Conservation (phyloP, 2,113 vertebrate genomes). For the Coreoperca whiteheadi region DNA sequence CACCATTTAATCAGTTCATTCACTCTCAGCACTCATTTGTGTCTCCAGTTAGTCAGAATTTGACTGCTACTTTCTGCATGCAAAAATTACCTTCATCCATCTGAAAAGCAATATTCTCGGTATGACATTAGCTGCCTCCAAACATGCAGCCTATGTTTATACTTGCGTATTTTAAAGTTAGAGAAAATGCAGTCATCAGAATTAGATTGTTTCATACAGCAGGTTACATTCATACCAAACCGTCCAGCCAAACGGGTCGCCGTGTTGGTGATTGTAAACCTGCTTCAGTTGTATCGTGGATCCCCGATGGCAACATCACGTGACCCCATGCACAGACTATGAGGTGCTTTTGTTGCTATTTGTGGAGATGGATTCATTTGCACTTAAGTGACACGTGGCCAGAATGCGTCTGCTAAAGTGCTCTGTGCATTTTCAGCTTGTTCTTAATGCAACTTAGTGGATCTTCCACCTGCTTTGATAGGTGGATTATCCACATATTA, state of each 20-base stretch:
- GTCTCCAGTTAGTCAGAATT: not conserved
- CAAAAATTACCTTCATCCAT: not conserved
- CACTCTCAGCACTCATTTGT: not conserved
- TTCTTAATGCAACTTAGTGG: constrained; percentile 36
- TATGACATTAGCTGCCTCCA: not conserved
- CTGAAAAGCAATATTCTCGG: not conserved
- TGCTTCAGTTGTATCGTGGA: not conserved
- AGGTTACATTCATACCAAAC: not conserved
- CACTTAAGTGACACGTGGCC: not conserved
- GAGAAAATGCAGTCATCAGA: not conserved
- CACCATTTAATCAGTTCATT: constrained; percentile 13
- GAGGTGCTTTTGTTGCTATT: constrained; percentile 2
- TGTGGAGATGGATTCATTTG: constrained; percentile 5
- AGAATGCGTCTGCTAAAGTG: not conserved
- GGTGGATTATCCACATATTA: constrained; percentile 54
- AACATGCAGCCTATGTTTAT: not conserved
- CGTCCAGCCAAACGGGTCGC: not conserved
- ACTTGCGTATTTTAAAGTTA: not conserved
- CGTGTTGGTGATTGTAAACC: too few species aligned
- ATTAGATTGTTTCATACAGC: too few species aligned
- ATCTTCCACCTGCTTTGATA: constrained; percentile 40
- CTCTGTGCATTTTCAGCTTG: not conserved
- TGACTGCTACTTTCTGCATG: not conserved
- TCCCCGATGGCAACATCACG: not conserved
- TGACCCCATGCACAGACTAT: not conserved